A percentile compares a stretch with the other conserved stretches of the same genome.
Conservation (phyloP, 2,888 invertebrate species). For the Agrilus cyanescens region DNA sequence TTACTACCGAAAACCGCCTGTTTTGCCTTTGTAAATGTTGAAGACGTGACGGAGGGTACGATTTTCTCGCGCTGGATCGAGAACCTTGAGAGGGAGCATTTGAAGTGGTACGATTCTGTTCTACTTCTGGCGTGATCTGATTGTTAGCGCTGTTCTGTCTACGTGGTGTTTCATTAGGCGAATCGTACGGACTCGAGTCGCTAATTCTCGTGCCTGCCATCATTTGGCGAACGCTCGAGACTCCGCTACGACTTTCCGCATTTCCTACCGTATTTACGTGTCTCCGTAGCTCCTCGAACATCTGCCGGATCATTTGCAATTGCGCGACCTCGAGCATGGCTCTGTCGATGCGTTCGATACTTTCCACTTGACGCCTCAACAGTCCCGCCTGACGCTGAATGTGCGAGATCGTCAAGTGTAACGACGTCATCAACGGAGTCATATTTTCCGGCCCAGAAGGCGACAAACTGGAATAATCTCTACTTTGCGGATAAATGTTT, state of each 20-base stretch:
- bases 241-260: slow-evolving; percentile 37
- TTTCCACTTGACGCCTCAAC: slow-evolving; percentile 28
- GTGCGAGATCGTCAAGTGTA: slow-evolving; percentile 31
- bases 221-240: slow-evolving; percentile 34
- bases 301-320: slow-evolving; percentile 46
- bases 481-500: slow-evolving; percentile 29
- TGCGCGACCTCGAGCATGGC: slow-evolving; percentile 35
- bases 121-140: not conserved
- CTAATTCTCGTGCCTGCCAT: slow-evolving; percentile 36
- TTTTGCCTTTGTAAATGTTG: slow-evolving; percentile 23
- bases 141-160: not conserved
- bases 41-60: slow-evolving; percentile 28
- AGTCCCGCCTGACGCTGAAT: slow-evolving; percentile 32
- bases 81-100: not conserved
- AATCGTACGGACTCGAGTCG: slow-evolving; percentile 29
- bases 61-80: slow-evolving; percentile 21
- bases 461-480: slow-evolving; percentile 14
- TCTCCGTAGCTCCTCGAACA: slow-evolving; percentile 52
- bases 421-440: slow-evolving; percentile 30
- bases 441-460: slow-evolving; percentile 18
- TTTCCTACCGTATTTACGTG: slow-evolving; percentile 38
- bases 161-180: slow-evolving; percentile 19
- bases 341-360: slow-evolving; percentile 31
- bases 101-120: not conserved
- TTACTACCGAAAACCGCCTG: slow-evolving; percentile 22